phyloP scores from a whole-genome alignment of 2,888 invertebrate genomes.

The Gnatocerus cornutus region DNA sequence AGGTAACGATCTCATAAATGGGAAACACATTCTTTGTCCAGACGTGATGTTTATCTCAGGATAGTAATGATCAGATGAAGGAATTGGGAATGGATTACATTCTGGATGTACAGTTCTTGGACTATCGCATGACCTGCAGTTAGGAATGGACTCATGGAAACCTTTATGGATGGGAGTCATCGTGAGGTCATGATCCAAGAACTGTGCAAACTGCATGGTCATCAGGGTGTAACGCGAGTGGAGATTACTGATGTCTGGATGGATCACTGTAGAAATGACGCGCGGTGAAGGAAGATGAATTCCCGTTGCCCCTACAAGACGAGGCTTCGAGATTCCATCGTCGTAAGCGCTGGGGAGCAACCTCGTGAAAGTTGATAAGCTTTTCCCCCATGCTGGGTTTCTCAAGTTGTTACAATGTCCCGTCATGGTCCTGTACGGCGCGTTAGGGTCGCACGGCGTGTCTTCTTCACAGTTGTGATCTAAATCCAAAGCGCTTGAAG shows the following conservation, averaged over 20 bases:
- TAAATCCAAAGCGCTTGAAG: conserved; percentile 76
- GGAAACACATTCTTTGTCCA: conserved; percentile 91
- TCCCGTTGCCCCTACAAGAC: conserved; percentile 83
- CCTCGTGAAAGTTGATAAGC: conserved; percentile 88
- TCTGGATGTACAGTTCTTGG: conserved; percentile 91
- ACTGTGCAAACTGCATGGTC: conserved; percentile 97
- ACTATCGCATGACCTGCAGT: conserved; percentile 92
- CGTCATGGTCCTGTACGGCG: conserved; percentile 82
- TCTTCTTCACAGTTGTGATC: conserved; percentile 82
- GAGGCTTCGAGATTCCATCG: conserved; percentile 89
- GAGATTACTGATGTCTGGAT: conserved; percentile 92
- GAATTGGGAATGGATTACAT: conserved; percentile 94
- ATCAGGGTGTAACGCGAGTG: conserved; percentile 91
- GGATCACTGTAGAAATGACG: conserved; percentile 89
- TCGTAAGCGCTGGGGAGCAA: conserved; percentile 90
- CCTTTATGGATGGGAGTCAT: conserved; percentile 94
- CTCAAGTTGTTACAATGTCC: conserved; percentile 92
- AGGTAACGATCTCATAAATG: conserved; percentile 94
- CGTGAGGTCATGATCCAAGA: conserved; percentile 95
- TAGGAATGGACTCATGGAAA: conserved; percentile 92
- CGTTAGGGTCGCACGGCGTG: conserved; percentile 81
- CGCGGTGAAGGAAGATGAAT: conserved; percentile 88
- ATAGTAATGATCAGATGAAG: conserved; percentile 91
- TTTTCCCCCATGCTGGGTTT: conserved; percentile 87
- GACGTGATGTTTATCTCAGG: conserved; percentile 89